Percentiles rank a stretch among this genome's conserved stretches.
phyloP scores from a whole-genome alignment of 2,797 vertebrate species.

The Notolabrus celidotus region DNA sequence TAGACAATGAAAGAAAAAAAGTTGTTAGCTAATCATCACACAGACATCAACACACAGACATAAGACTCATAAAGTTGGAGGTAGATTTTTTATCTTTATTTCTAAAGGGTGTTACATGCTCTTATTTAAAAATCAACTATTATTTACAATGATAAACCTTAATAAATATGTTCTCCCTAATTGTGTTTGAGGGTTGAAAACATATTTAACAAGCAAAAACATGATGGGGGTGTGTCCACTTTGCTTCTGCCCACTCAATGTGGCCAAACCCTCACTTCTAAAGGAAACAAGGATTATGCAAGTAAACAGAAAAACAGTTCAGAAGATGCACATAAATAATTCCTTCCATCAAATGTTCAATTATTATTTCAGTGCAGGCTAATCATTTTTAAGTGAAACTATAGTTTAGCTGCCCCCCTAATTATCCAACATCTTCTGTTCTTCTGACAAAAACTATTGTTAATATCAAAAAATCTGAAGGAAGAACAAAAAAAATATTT shows the following conservation, averaged over 20 bases:
- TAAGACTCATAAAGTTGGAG: constrained; percentile 21
- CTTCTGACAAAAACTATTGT: constrained; percentile 18
- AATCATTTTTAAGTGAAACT: constrained; percentile 31
- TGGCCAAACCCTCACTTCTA: constrained; percentile 48
- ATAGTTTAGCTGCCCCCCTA: constrained; percentile 22
- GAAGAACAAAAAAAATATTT: constrained; percentile 25
- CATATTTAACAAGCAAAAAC: constrained; percentile 65
- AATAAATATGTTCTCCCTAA: constrained; percentile 81
- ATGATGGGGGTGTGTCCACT: constrained; percentile 18
- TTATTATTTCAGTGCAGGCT: constrained; percentile 34
- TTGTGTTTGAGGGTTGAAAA: constrained; percentile 57
- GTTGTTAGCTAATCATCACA: too few relatives aligned
- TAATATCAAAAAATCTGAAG: constrained; percentile 36
- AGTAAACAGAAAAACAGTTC: constrained; percentile 54
- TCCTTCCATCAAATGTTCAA: constrained; percentile 37
- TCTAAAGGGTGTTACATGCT: constrained; percentile 81
- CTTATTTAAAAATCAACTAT: constrained; percentile 80
- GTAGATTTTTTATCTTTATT: constrained; percentile 75
- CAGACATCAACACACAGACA: constrained; percentile 20
- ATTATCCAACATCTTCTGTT: constrained; percentile 11
- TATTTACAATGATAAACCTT: constrained; percentile 82
- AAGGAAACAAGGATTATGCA: constrained; percentile 50
- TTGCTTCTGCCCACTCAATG: constrained; percentile 45
- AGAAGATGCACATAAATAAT: constrained; percentile 35
- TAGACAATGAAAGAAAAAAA: background rate